phyloP scores from a whole-genome alignment of 2,888 invertebrate genomes.

The Leucoma salicis region DNA sequence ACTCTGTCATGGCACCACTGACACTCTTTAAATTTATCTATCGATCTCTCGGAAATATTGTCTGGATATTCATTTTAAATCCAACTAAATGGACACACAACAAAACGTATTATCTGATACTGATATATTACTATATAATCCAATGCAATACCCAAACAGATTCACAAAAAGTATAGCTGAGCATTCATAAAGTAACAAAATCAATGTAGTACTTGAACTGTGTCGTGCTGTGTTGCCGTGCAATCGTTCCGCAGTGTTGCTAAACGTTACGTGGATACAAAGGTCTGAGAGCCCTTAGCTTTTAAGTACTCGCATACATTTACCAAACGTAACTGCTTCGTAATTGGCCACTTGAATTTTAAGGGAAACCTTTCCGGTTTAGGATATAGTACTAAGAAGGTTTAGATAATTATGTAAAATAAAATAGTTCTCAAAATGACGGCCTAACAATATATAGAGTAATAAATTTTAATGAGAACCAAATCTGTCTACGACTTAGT shows the following conservation, averaged over 20 bases:
- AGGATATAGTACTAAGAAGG: conserved; percentile 36
- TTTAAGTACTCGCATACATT: conserved; percentile 47
- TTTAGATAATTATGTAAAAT: conserved; percentile 20
- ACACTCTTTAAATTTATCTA: too few relatives aligned
- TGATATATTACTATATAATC: too few relatives aligned
- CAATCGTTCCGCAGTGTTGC: conserved; percentile 60
- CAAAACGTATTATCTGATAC: too few relatives aligned
- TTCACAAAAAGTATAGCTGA: conserved; percentile 16
- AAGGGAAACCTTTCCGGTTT: conserved; percentile 66
- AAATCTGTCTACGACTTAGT: too few relatives aligned
- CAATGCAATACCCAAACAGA: conserved; percentile 3
- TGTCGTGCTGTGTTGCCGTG: conserved; percentile 41
- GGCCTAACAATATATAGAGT: too few relatives aligned
- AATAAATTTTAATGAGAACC: too few relatives aligned
- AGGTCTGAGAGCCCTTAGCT: conserved; percentile 29
- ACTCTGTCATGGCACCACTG: too few relatives aligned
- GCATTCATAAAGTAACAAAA: conserved; percentile 19
- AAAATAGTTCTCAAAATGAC: too few relatives aligned
- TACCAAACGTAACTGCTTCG: conserved; percentile 50
- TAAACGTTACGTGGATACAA: conserved; percentile 53
- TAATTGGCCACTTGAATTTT: conserved; percentile 78
- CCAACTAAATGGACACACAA: too few relatives aligned
- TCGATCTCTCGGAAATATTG: too few relatives aligned
- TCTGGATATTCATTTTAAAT: too few relatives aligned
- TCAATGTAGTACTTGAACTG: conserved; percentile 22